Conservation (phyloP, 2,888 invertebrate genomes). For the Clostera curtula region DNA sequence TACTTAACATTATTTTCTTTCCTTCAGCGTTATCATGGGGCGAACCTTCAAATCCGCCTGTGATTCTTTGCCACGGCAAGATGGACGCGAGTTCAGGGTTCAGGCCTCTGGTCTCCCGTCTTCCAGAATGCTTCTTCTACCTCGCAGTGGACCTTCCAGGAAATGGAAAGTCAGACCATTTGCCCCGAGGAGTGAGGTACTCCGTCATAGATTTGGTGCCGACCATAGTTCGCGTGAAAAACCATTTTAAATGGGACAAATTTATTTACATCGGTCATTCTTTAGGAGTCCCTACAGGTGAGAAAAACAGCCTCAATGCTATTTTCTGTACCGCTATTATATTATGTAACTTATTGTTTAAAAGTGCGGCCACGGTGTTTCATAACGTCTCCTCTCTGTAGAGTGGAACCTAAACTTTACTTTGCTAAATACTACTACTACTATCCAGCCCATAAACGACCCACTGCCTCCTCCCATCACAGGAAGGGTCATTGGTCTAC, state of each 20-base stretch:
- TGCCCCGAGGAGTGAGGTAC: conserved; percentile 47
- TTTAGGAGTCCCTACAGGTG: conserved; percentile 46
- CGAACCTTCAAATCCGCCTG: conserved; percentile 53
- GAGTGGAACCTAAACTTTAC: too few relatives aligned
- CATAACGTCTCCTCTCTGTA: neutral
- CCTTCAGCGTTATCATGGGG: conserved; percentile 76
- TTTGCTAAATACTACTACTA: too few relatives aligned
- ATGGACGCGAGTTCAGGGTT: conserved; percentile 76
- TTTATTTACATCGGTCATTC: conserved; percentile 55
- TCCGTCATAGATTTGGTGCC: conserved; percentile 38
- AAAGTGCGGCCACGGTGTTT: conserved; percentile 3
- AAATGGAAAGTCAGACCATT: conserved; percentile 72
- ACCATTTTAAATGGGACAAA: conserved; percentile 44
- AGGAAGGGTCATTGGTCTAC: too few relatives aligned
- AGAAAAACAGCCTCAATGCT: conserved; percentile 2
- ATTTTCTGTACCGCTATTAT: too few relatives aligned
- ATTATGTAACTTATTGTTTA: too few relatives aligned
- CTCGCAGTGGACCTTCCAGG: conserved; percentile 72
- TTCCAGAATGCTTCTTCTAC: conserved; percentile 57
- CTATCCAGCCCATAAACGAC: too few relatives aligned
- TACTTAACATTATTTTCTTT: neutral
- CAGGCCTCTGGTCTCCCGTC: conserved; percentile 65
- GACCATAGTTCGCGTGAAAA: conserved; percentile 27
- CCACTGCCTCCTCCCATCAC: too few relatives aligned
- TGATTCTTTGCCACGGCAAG: conserved; percentile 75